Conservation (phyloP, 2,797 vertebrate species). For the Xenops minutus region DNA sequence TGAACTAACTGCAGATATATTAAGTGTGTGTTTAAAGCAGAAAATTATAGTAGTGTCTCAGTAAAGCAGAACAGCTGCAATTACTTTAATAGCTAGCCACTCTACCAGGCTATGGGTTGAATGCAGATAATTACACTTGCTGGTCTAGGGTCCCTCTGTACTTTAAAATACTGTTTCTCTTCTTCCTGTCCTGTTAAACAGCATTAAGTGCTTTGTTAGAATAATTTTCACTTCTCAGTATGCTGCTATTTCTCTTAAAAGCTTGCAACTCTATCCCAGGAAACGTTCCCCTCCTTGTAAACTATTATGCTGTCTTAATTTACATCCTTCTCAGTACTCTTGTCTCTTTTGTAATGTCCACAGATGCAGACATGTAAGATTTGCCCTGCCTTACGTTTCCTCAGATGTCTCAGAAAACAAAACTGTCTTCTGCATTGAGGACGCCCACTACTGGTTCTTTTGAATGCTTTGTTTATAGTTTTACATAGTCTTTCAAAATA, state of each 20-base stretch:
- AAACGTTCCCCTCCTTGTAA: not conserved
- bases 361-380: not conserved
- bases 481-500: not conserved
- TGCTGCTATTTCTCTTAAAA: not conserved
- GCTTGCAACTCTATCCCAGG: not conserved
- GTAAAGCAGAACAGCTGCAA: slow-evolving; percentile 32
- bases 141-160: not conserved
- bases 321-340: not conserved
- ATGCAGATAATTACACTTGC: not conserved
- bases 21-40: slow-evolving; percentile 1
- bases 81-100: slow-evolving; percentile 36
- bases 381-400: not conserved
- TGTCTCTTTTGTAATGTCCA: not conserved
- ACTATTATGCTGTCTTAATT: not conserved
- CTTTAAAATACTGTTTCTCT: not conserved
- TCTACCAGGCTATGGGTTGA: not conserved
- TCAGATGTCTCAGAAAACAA: not conserved
- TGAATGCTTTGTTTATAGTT: not conserved
- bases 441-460: not conserved
- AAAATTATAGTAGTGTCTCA: slow-evolving; percentile 3
- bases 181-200: not conserved
- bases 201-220: not conserved
- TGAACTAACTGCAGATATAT: not conserved
- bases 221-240: not conserved
- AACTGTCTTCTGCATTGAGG: not conserved